These are phyloP conservation scores for Myiagra hebetior DNA, from an alignment of 2,113 vertebrate genomes.

Conservation along the genomic window DNA sequence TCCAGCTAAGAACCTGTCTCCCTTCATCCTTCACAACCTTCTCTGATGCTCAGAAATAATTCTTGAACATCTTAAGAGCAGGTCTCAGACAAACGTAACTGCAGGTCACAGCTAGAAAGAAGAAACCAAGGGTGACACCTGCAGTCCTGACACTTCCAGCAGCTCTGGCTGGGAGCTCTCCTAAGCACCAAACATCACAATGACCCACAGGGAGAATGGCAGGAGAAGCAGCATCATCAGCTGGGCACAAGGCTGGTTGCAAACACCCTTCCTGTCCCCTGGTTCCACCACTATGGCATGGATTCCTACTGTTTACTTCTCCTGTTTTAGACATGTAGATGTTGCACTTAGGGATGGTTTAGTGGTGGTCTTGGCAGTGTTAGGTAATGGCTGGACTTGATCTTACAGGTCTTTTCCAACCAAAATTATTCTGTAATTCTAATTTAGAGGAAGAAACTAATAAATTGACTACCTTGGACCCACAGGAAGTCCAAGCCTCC, in stretches of 20 bases:
- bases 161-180: not conserved
- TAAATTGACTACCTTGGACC: not conserved
- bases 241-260: not conserved
- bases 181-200: rapidly evolving
- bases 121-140: not conserved
- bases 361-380: not conserved
- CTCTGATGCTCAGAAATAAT: not conserved
- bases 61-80: not conserved
- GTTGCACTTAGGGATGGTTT: not conserved
- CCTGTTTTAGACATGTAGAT: not conserved
- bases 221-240: not conserved
- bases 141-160: not conserved
- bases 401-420: not conserved
- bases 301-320: not conserved
- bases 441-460: not conserved
- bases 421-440: not conserved
- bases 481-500: not conserved
- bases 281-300: not conserved
- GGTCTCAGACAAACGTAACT: not conserved
- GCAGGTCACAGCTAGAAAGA: not conserved
- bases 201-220: rapidly evolving
- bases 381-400: not conserved
- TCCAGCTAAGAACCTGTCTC: not conserved
- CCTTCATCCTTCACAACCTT: not conserved
- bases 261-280: not conserved